Evolutionary conservation across 35 echinoderm and acorn worm species (phyloP).

Genomic region (Ophiothrix spiculata): DNA sequence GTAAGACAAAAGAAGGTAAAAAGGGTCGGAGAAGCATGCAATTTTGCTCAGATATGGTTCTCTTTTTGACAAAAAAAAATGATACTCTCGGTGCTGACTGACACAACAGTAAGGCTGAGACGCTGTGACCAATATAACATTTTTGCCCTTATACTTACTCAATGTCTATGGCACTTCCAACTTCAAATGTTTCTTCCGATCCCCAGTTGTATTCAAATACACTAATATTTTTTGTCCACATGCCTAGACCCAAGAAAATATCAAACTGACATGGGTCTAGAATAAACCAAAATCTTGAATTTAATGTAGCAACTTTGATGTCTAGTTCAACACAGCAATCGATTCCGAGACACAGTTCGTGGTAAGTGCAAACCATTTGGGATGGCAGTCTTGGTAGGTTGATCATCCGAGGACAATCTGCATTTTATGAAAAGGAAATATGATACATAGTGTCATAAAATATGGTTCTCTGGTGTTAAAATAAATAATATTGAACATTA

Average conservation of each 20-base stretch:
- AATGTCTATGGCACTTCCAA: neutral
- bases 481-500: too few relatives aligned
- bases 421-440: neutral
- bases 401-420: conserved; percentile 17
- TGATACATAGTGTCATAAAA: too few relatives aligned
- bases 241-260: neutral
- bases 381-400: neutral
- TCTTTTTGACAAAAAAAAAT: too few relatives aligned
- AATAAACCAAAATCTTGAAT: conserved; percentile 6
- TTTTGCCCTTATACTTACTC: too few relatives aligned
- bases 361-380: conserved; percentile 7
- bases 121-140: too few relatives aligned
- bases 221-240: neutral
- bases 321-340: conserved; percentile 29
- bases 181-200: neutral
- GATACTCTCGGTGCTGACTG: too few relatives aligned
- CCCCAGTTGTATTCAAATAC: conserved; percentile 2
- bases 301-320: neutral
- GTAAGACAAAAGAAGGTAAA: too few relatives aligned
- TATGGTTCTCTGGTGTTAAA: too few relatives aligned
- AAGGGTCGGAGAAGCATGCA: too few relatives aligned
- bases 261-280: conserved; percentile 14
- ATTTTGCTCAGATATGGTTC: too few relatives aligned
- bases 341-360: neutral
- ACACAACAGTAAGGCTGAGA: too few relatives aligned